Conservation (phyloP, 2,113 vertebrate species). For the Haplochromis vanheusdeni region DNA sequence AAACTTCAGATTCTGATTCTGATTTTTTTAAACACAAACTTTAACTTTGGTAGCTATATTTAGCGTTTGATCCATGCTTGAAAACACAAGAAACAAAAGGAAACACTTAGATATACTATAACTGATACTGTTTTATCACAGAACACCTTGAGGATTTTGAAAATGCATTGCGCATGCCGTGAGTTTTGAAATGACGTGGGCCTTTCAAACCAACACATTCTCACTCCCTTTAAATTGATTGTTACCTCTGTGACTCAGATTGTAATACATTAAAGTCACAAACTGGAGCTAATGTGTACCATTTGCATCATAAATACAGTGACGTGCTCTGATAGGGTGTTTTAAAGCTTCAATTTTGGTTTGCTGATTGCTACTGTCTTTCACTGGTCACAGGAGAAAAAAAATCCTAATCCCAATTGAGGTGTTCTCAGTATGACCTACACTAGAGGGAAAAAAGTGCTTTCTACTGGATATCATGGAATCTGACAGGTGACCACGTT, state of each 20-base stretch:
- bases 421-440: neutral
- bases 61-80: too few relatives aligned
- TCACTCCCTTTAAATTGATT: neutral
- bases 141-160: neutral
- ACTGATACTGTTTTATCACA: neutral
- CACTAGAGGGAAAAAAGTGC: neutral
- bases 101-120: too few relatives aligned
- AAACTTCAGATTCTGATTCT: neutral
- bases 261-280: neutral
- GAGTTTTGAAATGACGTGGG: neutral
- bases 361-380: neutral
- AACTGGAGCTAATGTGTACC: neutral
- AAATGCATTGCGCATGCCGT: neutral
- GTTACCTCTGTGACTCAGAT: neutral
- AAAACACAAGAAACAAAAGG: too few relatives aligned
- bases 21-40: too few relatives aligned
- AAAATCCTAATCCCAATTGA: neutral
- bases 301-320: neutral
- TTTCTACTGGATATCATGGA: neutral
- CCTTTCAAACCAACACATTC: neutral
- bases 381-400: neutral
- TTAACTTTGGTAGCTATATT: too few relatives aligned
- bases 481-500: neutral
- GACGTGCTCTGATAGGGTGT: neutral
- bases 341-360: neutral